Evolutionary conservation across 2,113 vertebrate genomes (phyloP).

Genomic region (Psophia crepitans): DNA sequence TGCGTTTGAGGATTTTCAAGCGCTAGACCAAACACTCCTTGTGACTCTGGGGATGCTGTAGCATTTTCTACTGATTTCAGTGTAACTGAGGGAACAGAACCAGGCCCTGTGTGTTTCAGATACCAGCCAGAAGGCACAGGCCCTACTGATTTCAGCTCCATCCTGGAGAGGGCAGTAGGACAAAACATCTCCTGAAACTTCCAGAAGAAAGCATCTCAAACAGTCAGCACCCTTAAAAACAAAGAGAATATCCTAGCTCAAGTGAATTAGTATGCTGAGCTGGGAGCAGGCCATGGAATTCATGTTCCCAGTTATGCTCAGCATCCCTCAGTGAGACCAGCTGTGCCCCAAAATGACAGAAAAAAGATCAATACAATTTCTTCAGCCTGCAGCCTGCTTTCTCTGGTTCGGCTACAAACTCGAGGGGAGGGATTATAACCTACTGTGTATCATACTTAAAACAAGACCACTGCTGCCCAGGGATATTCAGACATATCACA

Average conservation of each 20-base stretch:
- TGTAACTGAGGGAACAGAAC: background rate
- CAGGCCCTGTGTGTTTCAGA: background rate
- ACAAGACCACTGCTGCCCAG: background rate
- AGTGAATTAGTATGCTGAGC: background rate
- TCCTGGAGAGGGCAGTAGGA: background rate
- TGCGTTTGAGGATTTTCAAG: background rate
- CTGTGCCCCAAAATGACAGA: background rate
- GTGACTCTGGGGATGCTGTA: background rate
- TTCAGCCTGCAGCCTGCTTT: background rate
- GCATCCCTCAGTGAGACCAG: background rate
- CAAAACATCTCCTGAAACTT: background rate
- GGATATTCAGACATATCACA: background rate
- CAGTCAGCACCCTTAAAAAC: background rate
- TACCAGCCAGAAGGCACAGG: background rate
- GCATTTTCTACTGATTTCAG: background rate
- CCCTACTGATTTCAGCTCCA: background rate
- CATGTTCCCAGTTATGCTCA: background rate
- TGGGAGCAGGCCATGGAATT: background rate
- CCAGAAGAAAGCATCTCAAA: background rate
- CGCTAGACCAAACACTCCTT: background rate
- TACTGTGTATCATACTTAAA: background rate
- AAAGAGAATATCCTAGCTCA: background rate
- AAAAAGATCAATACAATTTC: background rate
- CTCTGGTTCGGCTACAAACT: background rate
- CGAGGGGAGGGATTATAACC: accelerated